These are phyloP conservation scores for Sylvia borin DNA, from an alignment of 2,797 vertebrate genomes.

Conservation along the genomic window DNA sequence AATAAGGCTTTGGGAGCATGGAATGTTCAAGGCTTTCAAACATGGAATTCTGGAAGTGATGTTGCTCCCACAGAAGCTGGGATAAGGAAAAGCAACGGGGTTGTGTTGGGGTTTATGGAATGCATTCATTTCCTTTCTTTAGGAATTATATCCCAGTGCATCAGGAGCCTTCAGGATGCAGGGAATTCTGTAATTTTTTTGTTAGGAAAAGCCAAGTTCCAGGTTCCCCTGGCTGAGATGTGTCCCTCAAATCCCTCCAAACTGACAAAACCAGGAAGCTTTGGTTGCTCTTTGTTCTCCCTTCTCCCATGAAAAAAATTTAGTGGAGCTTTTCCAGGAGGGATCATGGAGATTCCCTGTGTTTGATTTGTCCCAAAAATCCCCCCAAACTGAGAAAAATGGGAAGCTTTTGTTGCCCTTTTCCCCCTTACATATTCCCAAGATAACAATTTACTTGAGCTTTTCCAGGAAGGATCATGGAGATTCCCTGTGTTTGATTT, in stretches of 20 bases:
- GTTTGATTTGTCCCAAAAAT: not conserved
- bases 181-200: not conserved
- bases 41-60: not conserved
- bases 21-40: not conserved
- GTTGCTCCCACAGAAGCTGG: not conserved
- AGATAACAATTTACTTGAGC: rapidly evolving
- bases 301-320: no score
- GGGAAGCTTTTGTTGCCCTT: not conserved
- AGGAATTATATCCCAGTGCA: not conserved
- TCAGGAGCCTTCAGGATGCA: not conserved
- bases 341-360: not conserved
- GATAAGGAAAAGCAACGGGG: not conserved
- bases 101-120: rapidly evolving
- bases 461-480: not conserved
- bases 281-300: no score
- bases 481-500: no score
- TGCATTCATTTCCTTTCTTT: not conserved
- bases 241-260: not conserved
- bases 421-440: not conserved
- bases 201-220: not conserved
- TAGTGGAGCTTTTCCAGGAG: not conserved
- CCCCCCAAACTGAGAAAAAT: rapidly evolving
- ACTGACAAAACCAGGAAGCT: not conserved
- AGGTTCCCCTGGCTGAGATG: not conserved
- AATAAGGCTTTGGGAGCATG: not conserved